Evolutionary conservation across 2,888 invertebrate species (phyloP).

Genomic region (Sphecodes monilicornis): DNA sequence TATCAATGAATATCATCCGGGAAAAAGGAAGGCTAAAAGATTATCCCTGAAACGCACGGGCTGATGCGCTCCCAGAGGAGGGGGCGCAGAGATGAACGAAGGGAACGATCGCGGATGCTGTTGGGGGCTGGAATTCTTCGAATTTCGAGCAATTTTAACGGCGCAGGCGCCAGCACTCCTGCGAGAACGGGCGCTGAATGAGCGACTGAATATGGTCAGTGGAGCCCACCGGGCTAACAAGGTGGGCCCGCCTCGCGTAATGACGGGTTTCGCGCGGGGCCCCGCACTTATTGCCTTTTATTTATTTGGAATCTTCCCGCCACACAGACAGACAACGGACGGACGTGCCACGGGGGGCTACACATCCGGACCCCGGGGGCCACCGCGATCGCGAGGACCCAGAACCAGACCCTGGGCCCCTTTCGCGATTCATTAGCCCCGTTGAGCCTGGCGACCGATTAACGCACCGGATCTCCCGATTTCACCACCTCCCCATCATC

Average conservation of each 20-base stretch:
- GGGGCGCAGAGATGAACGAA: conserved; percentile 52
- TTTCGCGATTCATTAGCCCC: conserved; percentile 79
- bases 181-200: conserved; percentile 77
- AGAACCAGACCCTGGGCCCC: conserved; percentile 33
- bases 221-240: conserved; percentile 83
- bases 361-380: conserved; percentile 81
- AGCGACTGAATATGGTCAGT: conserved; percentile 76
- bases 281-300: conserved; percentile 84
- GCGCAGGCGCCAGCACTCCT: conserved; percentile 82
- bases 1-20: conserved; percentile 46
- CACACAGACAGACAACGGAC: conserved; percentile 70
- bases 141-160: conserved; percentile 84
- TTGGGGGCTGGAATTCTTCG: conserved; percentile 79
- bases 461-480: conserved; percentile 63
- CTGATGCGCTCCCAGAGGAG: conserved; percentile 24
- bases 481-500: conserved; percentile 31
- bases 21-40: not conserved
- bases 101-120: conserved; percentile 57
- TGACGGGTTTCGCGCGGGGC: conserved; percentile 84
- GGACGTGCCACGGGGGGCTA: conserved; percentile 74
- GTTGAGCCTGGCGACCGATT: conserved; percentile 67
- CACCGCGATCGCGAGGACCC: conserved; percentile 54
- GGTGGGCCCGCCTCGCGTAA: conserved; percentile 84
- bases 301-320: conserved; percentile 82
- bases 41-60: conserved; percentile 8